Evolutionary conservation across 1,140 invertebrate genomes (phyloP).

Genomic region (Danaus melanippus): DNA sequence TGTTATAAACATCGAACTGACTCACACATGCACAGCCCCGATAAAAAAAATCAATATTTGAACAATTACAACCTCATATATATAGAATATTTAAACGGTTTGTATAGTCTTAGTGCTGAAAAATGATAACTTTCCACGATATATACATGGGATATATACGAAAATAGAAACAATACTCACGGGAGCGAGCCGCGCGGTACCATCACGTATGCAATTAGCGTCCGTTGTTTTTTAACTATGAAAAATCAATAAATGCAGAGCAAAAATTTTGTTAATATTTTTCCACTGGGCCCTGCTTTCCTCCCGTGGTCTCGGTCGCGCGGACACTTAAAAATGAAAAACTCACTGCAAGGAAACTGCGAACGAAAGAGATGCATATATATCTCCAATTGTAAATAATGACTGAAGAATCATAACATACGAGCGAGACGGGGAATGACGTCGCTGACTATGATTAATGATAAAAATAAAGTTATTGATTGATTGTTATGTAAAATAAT

Average conservation of each 20-base stretch:
- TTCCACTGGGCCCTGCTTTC: constrained; percentile 51
- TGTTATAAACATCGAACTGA: constrained; percentile 57
- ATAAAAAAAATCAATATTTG: constrained; percentile 65
- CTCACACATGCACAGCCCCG: constrained; percentile 35
- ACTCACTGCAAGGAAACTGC: constrained; percentile 55
- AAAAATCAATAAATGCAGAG: constrained; percentile 69
- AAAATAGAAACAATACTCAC: constrained; percentile 49
- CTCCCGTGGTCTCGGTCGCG: constrained; percentile 46
- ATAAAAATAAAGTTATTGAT: constrained; percentile 49
- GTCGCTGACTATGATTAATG: constrained; percentile 18
- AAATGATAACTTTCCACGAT: constrained; percentile 56
- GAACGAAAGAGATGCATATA: constrained; percentile 55
- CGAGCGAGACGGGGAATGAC: constrained; percentile 43
- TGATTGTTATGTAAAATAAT: constrained; percentile 15
- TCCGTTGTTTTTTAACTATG: constrained; percentile 51
- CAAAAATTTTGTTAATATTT: constrained; percentile 66
- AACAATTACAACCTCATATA: constrained; percentile 43
- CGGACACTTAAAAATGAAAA: constrained; percentile 61
- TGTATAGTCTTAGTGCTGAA: constrained; percentile 50
- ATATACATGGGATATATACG: constrained; percentile 40
- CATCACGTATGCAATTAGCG: constrained; percentile 55
- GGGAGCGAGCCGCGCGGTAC: constrained; percentile 25
- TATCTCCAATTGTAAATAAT: constrained; percentile 58
- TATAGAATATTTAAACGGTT: constrained; percentile 23
- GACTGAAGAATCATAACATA: constrained; percentile 59